Evolutionary conservation across 2,113 vertebrate species (phyloP), one percentile per base, ranked within the genome.

Genomic region (Etia nguti): DNA sequence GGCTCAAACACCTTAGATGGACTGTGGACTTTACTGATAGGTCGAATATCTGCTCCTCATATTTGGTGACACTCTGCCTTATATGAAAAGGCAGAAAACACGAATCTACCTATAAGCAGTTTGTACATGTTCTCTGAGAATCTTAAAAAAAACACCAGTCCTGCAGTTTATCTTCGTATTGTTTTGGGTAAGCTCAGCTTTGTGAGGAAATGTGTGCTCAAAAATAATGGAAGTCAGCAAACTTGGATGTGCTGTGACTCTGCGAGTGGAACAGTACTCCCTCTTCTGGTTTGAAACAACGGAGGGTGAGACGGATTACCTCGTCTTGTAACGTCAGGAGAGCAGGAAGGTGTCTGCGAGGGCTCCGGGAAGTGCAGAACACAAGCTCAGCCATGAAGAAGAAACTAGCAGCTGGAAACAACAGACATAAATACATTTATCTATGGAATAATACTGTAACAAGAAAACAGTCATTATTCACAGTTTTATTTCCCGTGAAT

Each of bases 271-370:
- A 88, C 81, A 77, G 82, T 54, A 50, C 83, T 86, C 83, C 89
- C 88, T 84, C 87, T 89, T 50, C 89, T 84, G 85, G 83, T 77
- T 54, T 83, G 29, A 36, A 60, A 73, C 77, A 38, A 52, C 77
- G 4, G 54, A 80, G 73, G 82, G 56, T 43, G 34, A 60, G 70
- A 8, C 29, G 31, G 24, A 70, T 84, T 20, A 86, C 26, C 18
- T 84, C 3, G 22, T 79, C 54, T 82, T 10, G 6, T 2, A 31
- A 59, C 13, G 2, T 22, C 4, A 5, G 55, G 29, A 56, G 55
- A 59, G 56, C 11, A 60, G 46, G 26, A 65, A 43, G 15, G n/a
- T n/a, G 31, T 79, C 65, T 59, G 57, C 6, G 1, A 38, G 5
- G 22, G 8, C n/a, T 84, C 18, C 2, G 8, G 16, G 9, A 26